Evolutionary conservation across 2,797 vertebrate species (phyloP), one percentile per base, ranked within the genome.

Genomic region (Helicolenus hilgendorfi): DNA sequence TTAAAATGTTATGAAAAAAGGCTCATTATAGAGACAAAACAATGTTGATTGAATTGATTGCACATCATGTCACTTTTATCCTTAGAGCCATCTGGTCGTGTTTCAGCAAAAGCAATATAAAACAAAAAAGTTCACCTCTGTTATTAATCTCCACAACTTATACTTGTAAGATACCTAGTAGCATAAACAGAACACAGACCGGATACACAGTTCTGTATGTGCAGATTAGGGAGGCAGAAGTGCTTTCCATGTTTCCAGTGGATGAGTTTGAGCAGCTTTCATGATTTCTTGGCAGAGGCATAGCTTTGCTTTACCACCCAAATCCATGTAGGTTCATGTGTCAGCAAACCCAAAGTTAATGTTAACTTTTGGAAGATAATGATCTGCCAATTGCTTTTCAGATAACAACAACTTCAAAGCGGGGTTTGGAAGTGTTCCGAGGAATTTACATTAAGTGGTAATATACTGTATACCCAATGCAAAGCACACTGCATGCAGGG

Each of bases 1-100:
- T 55, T 58, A 69, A 73, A 80, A 65, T 62, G 11, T 18, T 18
- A 62, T 58, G 55, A 45, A 67, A 81, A 69, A 60, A 55, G 26
- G 33, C n/a, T 83, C 7, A 59, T 56, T 60, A 31, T 26, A 26
- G 53, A 55, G 9, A 58, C 11, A 59, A 9, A 45, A 69, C 18
- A 75, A 33, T 56, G 18, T 11, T 63, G 29, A 59, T 72, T 77
- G 8, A n/a, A 22, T 33, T 69, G 56, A 56, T 59, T 64, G 63
- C 11, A 26, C 49, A 26, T n/a, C 20, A 38, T n/a, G 18, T 45
- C 35, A 70, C 7, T 35, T 81, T 78, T 63, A 20, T 77, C 29
- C 35, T 45, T 4, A 15, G 7, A 82, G 18, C 38, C 62, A 79
- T 84, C 63, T 73, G 72, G 31, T 63, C 15, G 64, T 49, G 27